Evolutionary conservation across 2,113 vertebrate species (phyloP).

Genomic region (Phaethornis superciliosus): DNA sequence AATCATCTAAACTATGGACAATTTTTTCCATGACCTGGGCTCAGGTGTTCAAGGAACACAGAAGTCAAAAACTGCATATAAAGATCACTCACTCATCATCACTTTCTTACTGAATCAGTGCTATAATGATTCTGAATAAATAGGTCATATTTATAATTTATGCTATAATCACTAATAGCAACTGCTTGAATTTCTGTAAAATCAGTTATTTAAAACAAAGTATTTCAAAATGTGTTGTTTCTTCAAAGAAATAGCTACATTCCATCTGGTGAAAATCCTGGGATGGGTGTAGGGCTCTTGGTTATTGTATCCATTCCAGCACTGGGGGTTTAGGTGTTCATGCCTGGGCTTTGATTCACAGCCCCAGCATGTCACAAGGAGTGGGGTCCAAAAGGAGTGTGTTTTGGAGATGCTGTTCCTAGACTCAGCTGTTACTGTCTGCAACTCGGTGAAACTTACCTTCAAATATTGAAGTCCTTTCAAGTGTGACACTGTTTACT

Average conservation of each 20-base stretch:
- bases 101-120: not conserved
- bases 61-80: not conserved
- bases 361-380: not conserved
- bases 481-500: not conserved
- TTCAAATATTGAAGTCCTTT: not conserved
- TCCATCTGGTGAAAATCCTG: not conserved
- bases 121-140: not conserved
- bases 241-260: not conserved
- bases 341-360: not conserved
- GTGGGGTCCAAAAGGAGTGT: not conserved
- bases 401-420: not conserved
- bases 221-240: not conserved
- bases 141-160: not conserved
- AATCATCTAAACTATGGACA: not conserved
- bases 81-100: not conserved
- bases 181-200: not conserved
- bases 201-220: not conserved
- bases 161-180: not conserved
- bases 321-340: not conserved
- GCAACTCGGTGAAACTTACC: not conserved
- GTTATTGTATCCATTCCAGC: not conserved
- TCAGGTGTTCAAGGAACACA: not conserved
- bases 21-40: not conserved
- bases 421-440: not conserved
- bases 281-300: no score